A percentile compares a stretch with the other conserved stretches of the same genome.
Conservation (phyloP, 2,888 invertebrate species). For the Panorpa germanica region DNA sequence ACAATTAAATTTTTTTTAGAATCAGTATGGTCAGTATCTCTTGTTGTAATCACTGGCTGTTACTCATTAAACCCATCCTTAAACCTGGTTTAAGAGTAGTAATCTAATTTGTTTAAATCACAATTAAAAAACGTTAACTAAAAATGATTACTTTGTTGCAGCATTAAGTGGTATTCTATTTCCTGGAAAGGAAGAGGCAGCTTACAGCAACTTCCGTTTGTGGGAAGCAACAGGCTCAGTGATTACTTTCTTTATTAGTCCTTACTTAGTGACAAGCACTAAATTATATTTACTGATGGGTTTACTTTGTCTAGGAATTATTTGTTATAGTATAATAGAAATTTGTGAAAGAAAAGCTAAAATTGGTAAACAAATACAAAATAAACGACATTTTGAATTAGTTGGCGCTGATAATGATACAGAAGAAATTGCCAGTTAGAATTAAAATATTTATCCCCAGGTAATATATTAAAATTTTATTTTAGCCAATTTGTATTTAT, state of each 20-base stretch:
- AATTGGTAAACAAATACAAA: conserved; percentile 22
- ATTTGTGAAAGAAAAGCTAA: conserved; percentile 29
- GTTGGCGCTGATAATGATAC: conserved; percentile 19
- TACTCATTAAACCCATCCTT: no score
- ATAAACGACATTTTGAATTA: conserved; percentile 26
- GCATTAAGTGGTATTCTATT: conserved; percentile 75
- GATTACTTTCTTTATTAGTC: conserved; percentile 62
- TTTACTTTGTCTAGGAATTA: conserved; percentile 48
- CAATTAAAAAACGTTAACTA: neutral
- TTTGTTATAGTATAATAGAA: conserved; percentile 55
- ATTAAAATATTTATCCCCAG: no score
- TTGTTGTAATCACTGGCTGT: no score
- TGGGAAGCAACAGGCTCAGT: conserved; percentile 88
- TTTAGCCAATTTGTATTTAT: no score
- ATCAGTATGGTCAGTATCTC: no score
- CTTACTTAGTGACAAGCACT: conserved; percentile 51
- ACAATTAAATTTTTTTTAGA: no score
- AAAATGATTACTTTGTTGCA: conserved; percentile 19
- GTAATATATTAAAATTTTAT: no score
- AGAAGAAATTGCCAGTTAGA: no score
- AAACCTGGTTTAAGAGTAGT: neutral
- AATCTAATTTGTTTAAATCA: conserved; percentile 1
- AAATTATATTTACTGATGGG: conserved; percentile 51
- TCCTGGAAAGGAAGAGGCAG: conserved; percentile 69
- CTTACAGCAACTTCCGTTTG: conserved; percentile 79